These are phyloP conservation scores for Ligdia adustata DNA, from an alignment of 2,888 invertebrate species.

Conservation along the genomic window DNA sequence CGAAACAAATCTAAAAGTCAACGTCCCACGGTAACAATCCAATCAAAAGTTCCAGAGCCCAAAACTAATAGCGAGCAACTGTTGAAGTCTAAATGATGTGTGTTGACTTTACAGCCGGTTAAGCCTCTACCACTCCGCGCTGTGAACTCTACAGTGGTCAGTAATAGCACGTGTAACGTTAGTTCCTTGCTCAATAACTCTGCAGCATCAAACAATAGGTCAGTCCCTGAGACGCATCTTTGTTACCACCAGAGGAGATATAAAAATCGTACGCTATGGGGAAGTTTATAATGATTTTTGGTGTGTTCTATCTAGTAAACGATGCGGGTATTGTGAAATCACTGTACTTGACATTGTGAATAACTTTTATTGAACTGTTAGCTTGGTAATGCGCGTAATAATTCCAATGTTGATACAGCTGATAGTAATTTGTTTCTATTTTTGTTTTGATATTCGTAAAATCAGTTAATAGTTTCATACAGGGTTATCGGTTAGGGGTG, in stretches of 20 bases:
- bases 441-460: no score
- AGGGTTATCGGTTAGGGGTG: no score
- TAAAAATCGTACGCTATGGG: conserved; percentile 12
- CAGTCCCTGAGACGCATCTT: conserved; percentile 59
- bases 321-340: no score
- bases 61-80: conserved; percentile 32
- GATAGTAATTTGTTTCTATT: no score
- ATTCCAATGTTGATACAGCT: no score
- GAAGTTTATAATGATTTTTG: no score
- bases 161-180: conserved; percentile 75
- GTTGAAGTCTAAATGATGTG: conserved; percentile 43
- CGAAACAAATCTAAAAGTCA: not conserved
- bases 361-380: no score
- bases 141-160: conserved; percentile 75
- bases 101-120: conserved; percentile 87
- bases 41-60: conserved; percentile 28
- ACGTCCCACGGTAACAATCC: conserved; percentile 26
- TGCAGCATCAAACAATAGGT: conserved; percentile 78
- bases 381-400: no score
- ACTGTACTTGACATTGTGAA: no score
- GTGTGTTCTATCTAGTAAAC: no score
- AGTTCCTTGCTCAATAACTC: conserved; percentile 86
- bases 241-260: conserved; percentile 38
- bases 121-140: conserved; percentile 94
- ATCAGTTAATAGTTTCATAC: no score